Conservation (phyloP, 2,797 vertebrate species). For the Phyllotis vaccarum region DNA sequence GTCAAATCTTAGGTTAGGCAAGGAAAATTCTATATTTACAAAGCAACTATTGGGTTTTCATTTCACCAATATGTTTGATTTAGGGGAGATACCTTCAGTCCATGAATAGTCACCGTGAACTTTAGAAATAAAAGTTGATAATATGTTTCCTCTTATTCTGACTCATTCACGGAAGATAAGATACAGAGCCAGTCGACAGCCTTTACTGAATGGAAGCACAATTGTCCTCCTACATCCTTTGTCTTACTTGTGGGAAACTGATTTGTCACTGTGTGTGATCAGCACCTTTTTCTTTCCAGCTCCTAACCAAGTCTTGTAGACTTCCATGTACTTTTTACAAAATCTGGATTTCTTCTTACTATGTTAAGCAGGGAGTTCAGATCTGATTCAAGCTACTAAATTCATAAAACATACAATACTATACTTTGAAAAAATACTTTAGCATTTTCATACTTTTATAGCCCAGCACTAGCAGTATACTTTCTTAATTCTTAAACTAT, state of each 20-base stretch:
- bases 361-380: background rate
- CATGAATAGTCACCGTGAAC: background rate
- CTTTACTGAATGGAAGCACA: background rate
- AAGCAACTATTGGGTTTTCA: background rate
- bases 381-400: background rate
- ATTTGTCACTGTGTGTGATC: background rate
- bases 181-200: background rate
- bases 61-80: background rate
- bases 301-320: background rate
- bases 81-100: background rate
- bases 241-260: background rate
- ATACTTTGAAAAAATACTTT: background rate
- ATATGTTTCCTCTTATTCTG: background rate
- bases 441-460: background rate
- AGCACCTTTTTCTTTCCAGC: background rate
- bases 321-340: background rate
- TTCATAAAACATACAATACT: background rate
- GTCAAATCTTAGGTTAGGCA: too few species aligned
- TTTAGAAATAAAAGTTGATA: constrained; percentile 40
- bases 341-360: background rate
- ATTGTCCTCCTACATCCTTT: background rate
- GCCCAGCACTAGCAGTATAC: background rate
- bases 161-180: background rate
- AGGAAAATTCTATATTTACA: too few species aligned
- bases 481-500: background rate